Evolutionary conservation across 2,113 vertebrate genomes (phyloP), one percentile per base, ranked within the genome.

Genomic region (Dipodomys stephensi): DNA sequence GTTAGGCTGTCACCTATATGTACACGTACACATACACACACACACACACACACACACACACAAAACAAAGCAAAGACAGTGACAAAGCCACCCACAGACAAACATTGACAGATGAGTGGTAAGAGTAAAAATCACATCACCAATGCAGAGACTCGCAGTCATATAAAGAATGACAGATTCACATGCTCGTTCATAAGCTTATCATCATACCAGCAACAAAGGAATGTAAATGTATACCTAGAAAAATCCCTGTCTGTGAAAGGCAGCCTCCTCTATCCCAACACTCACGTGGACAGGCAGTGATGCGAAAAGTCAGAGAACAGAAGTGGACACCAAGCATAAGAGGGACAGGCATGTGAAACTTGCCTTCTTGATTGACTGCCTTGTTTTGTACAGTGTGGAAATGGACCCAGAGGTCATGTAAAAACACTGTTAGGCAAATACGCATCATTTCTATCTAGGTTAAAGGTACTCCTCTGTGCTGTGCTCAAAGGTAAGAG

Each of bases 91-190:
- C 28, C 46, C 60, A 53, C 68, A 72, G 71, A 72, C 71, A 82
- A 53, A 62, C 25, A 35, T 87, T 20, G 35, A 62, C 19, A 19
- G 32, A 84, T 32, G 6, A 84, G 19, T 68, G 71, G 19, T 68
- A 87, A 87, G 84, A 94, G 30, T 39, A 62, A 88, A 87, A 49
- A 74, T 88, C 65, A 15, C 32, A 83, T 88, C 82, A 80, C 23
- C 27, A 46, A 87, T 11, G 23, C 19, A 90, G 28, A 84, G 23
- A 49, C 49, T 49, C 49, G 28, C 1, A 67, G 44, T 46, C 57
- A 86, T 20, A 30, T 67, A 62, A 27, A 82, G 82, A 46, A 7
- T 9, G 23, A 72, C 69, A 53, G 0, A 4, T 28, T 49, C 35
- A 72, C 65, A 92, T 4, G 39, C 32, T 23, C 8, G 62, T 2